phyloP scores from a whole-genome alignment of 2,888 invertebrate genomes.

The Loripinus fragilis region DNA sequence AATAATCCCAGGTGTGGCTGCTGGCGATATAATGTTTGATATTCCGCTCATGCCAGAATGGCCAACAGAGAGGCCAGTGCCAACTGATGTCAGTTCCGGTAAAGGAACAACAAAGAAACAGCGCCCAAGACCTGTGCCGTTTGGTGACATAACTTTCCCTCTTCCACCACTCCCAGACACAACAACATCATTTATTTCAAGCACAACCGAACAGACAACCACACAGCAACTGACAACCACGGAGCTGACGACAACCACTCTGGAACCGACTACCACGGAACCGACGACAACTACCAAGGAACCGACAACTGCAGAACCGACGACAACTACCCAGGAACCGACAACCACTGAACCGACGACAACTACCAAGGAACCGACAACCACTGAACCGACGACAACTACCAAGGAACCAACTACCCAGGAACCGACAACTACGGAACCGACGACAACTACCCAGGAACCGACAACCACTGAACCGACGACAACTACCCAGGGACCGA shows the following conservation, averaged over 20 bases:
- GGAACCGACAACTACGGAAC: too few relatives aligned
- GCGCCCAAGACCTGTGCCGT: too few relatives aligned
- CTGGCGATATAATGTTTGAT: constrained; percentile 9
- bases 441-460: too few relatives aligned
- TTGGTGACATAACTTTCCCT: not conserved
- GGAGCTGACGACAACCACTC: not conserved
- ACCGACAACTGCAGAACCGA: not conserved
- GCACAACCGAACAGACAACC: not conserved
- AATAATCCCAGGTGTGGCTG: not conserved
- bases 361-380: not conserved
- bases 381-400: too few relatives aligned
- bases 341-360: not conserved
- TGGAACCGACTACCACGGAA: not conserved
- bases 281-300: not conserved
- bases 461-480: too few relatives aligned
- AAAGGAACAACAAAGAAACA: not conserved
- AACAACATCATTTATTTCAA: not conserved
- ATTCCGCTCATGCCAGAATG: not conserved
- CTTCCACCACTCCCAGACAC: not conserved
- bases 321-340: not conserved
- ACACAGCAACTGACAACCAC: not conserved
- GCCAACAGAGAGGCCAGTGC: not conserved
- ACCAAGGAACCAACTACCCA: too few relatives aligned
- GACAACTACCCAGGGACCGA: too few relatives aligned
- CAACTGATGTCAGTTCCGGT: not conserved